These are phyloP conservation scores for Macquaria ambigua DNA, from an alignment of 2,113 vertebrate genomes.

Conservation along the genomic window DNA sequence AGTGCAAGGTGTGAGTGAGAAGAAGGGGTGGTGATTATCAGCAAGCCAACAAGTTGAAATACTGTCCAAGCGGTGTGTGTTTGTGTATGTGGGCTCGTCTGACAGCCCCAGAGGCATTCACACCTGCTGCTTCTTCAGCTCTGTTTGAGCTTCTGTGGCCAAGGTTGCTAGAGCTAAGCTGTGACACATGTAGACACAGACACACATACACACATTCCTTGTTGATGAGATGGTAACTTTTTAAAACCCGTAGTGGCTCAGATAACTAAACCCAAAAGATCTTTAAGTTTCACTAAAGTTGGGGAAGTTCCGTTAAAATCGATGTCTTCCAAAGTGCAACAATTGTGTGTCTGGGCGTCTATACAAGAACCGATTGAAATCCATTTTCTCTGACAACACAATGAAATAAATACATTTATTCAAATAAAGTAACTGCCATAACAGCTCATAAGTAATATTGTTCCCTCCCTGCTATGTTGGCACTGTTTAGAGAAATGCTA, in stretches of 20 bases:
- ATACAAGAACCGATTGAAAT: background rate
- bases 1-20: conserved; percentile 63
- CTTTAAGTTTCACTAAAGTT: background rate
- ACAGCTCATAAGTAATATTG: background rate
- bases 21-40: conserved; percentile 55
- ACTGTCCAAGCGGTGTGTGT: conserved; percentile 47
- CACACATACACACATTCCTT: conserved; percentile 71
- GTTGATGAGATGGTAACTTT: conserved; percentile 72
- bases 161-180: conserved; percentile 63
- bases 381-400: background rate
- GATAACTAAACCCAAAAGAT: conserved; percentile 41
- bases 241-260: conserved; percentile 61
- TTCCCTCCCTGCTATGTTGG: background rate
- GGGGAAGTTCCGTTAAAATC: background rate
- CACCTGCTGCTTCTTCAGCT: conserved; percentile 71
- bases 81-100: conserved; percentile 29
- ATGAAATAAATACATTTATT: background rate
- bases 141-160: conserved; percentile 61
- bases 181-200: conserved; percentile 60
- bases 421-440: background rate
- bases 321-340: background rate
- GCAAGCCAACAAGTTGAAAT: conserved; percentile 57
- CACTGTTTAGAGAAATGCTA: background rate
- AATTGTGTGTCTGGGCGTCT: background rate
- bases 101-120: conserved; percentile 57